A percentile compares a stretch with the other conserved stretches of the same genome.
These are phyloP conservation scores for Mantis religiosa DNA, from an alignment of 2,888 invertebrate species.

Conservation along the genomic window DNA sequence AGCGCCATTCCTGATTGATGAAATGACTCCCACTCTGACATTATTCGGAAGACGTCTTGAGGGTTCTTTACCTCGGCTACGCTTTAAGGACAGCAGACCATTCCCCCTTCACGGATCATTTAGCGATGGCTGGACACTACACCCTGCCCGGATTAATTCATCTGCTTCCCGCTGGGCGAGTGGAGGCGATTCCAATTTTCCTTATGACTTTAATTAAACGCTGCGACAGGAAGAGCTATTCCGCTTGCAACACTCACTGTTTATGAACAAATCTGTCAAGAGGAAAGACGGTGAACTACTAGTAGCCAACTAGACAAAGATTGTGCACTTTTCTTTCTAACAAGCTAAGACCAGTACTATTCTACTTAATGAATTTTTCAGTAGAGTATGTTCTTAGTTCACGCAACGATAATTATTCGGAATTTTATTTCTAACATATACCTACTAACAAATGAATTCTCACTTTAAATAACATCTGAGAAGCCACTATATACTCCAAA, in stretches of 20 bases:
- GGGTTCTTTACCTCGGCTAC: background rate
- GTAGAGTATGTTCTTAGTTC: no score
- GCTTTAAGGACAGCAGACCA: background rate
- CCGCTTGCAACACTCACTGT: background rate
- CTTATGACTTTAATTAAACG: conserved; percentile 29
- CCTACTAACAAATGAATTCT: no score
- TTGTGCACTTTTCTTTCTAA: no score
- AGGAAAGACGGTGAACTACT: background rate
- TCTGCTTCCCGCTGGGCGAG: background rate
- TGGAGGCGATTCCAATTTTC: conserved; percentile 25
- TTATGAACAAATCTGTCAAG: background rate
- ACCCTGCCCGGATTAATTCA: conserved; percentile 17
- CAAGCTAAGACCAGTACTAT: no score
- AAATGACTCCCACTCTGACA: no score
- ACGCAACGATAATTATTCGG: no score
- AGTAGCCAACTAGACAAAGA: background rate
- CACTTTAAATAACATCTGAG: no score
- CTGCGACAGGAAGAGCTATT: background rate
- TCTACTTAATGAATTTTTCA: no score
- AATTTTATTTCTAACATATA: no score
- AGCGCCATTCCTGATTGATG: no score
- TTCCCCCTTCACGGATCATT: background rate
- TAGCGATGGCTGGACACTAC: background rate
- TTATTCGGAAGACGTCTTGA: background rate
- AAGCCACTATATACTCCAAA: no score